These are phyloP conservation scores for Cepaea hortensis DNA, from an alignment of 2,888 invertebrate genomes.

Conservation along the genomic window DNA sequence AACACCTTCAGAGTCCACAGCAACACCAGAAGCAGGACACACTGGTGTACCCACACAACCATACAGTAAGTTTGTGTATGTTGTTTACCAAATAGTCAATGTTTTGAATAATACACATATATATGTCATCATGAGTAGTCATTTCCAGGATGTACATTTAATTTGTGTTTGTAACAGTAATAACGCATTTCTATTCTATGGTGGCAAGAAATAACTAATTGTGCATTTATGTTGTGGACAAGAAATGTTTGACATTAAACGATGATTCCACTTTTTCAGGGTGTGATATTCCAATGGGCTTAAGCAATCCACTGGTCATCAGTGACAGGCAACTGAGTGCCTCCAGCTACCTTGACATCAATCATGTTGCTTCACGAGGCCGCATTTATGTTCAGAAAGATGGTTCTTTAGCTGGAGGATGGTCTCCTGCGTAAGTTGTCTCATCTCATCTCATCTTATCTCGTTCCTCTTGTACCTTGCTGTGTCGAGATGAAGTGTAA, in stretches of 20 bases:
- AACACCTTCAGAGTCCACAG: slow-evolving; percentile 14
- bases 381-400: slow-evolving; percentile 62
- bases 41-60: slow-evolving; percentile 37
- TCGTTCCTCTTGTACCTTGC: too few relatives aligned
- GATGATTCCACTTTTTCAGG: slow-evolving; percentile 49
- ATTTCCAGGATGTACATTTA: too few relatives aligned
- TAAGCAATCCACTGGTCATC: slow-evolving; percentile 61
- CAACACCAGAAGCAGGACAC: slow-evolving; percentile 18
- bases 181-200: too few relatives aligned
- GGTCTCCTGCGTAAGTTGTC: slow-evolving; percentile 56
- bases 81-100: slow-evolving; percentile 5
- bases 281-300: slow-evolving; percentile 66
- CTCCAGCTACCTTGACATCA: slow-evolving; percentile 58
- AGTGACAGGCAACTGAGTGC: slow-evolving; percentile 62
- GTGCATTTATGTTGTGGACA: too few relatives aligned
- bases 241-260: too few relatives aligned
- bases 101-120: too few relatives aligned
- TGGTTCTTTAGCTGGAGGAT: slow-evolving; percentile 62
- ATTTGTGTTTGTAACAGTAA: too few relatives aligned
- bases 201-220: too few relatives aligned
- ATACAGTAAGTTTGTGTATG: neutral
- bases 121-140: too few relatives aligned
- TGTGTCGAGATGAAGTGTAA: too few relatives aligned
- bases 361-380: slow-evolving; percentile 59
- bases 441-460: too few relatives aligned